phyloP scores from a whole-genome alignment of 2,797 vertebrate species.

The Mormyrus proboscirostris region DNA sequence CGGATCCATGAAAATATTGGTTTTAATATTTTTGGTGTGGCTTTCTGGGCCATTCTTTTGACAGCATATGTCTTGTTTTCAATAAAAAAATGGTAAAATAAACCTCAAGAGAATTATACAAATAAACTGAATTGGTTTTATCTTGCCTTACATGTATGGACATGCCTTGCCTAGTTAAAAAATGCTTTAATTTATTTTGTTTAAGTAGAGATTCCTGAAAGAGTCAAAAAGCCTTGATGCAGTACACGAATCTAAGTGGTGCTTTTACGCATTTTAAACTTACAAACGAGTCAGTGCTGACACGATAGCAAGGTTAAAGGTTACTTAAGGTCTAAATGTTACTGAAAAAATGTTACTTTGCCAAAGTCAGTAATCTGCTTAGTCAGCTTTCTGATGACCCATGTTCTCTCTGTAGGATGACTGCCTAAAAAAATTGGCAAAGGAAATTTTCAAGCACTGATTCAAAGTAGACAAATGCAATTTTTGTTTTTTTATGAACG shows the following conservation, averaged over 20 bases:
- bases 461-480: neutral
- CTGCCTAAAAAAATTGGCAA: neutral
- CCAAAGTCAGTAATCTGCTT: neutral
- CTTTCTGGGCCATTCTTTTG: too few species aligned
- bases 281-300: neutral
- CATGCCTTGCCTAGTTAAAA: neutral
- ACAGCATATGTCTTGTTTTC: too few species aligned
- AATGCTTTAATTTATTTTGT: neutral
- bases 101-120: neutral
- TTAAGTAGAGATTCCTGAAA: neutral
- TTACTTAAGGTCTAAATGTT: neutral
- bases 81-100: neutral
- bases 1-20: neutral
- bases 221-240: neutral
- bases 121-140: neutral
- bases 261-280: neutral
- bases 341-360: neutral
- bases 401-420: neutral
- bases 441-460: neutral
- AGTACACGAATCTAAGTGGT: neutral
- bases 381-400: neutral
- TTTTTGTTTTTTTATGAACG: neutral
- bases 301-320: neutral
- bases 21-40: neutral
- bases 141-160: neutral